Percentiles rank a stretch among this genome's conserved stretches.
phyloP scores from a whole-genome alignment of 2,797 vertebrate species.

The Australoheros facetus region DNA sequence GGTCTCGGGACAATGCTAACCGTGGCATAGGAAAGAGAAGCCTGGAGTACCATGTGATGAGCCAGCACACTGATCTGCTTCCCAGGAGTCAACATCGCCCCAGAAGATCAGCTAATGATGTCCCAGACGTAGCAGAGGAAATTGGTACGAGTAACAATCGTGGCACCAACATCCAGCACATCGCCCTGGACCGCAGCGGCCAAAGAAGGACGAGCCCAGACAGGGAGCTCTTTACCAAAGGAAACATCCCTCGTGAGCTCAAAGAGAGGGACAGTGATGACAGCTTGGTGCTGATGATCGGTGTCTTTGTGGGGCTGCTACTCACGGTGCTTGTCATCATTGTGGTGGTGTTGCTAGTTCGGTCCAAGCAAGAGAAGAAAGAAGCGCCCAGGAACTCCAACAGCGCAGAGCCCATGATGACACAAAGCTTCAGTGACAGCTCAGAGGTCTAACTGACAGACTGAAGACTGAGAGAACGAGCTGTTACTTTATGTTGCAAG shows the following conservation, averaged over 20 bases:
- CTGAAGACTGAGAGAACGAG: slow-evolving; percentile 23
- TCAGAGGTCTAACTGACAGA: slow-evolving; percentile 88
- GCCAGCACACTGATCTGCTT: slow-evolving; percentile 22
- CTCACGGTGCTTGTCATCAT: slow-evolving; percentile 80
- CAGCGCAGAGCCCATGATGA: slow-evolving; percentile 86
- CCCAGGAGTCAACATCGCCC: slow-evolving; percentile 33
- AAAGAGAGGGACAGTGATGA: slow-evolving; percentile 68
- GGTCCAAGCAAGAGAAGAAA: slow-evolving; percentile 77
- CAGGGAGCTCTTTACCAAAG: slow-evolving; percentile 68
- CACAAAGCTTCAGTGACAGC: slow-evolving; percentile 80
- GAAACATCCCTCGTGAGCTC: slow-evolving; percentile 79
- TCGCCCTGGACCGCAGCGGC: slow-evolving; percentile 70
- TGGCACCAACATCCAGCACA: slow-evolving; percentile 84
- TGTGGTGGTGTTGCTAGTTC: slow-evolving; percentile 73
- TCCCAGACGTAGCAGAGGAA: slow-evolving; percentile 65
- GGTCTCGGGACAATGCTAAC: slow-evolving; percentile 78
- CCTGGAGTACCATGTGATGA: slow-evolving; percentile 74
- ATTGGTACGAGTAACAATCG: slow-evolving; percentile 77
- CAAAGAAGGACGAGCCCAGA: slow-evolving; percentile 66
- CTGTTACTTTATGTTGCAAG: slow-evolving; percentile 66
- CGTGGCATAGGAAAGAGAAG: slow-evolving; percentile 84
- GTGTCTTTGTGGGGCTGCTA: slow-evolving; percentile 79
- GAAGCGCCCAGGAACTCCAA: slow-evolving; percentile 69
- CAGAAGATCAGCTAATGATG: slow-evolving; percentile 34
- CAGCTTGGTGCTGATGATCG: slow-evolving; percentile 77